Percentiles rank a stretch among this genome's conserved stretches.
phyloP scores from a whole-genome alignment of 2,888 invertebrate species.

The Cordylochernes scorpioides region DNA sequence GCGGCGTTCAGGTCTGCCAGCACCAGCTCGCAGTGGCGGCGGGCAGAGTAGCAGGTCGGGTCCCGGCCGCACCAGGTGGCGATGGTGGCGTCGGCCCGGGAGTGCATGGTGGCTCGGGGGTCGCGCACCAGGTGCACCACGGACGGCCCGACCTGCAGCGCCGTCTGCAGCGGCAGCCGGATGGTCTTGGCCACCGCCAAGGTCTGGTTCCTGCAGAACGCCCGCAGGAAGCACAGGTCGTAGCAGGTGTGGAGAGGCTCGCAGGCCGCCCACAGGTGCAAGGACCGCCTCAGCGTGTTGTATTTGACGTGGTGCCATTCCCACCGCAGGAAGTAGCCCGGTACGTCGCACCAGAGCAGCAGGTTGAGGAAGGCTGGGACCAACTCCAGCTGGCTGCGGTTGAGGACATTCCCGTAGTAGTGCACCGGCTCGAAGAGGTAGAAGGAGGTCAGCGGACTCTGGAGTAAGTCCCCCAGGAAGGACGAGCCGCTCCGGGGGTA shows the following conservation, averaged over 20 bases:
- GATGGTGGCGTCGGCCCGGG: conserved; percentile 13
- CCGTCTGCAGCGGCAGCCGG: conserved; percentile 14
- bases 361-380: conserved; percentile 8
- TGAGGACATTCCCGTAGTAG: too few relatives aligned
- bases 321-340: conserved; percentile 9
- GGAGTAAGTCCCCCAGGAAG: conserved; percentile 13
- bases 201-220: conserved; percentile 15
- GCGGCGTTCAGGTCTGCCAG: conserved; percentile 13
- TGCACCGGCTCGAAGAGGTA: conserved; percentile 17
- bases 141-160: conserved; percentile 12
- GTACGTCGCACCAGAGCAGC: conserved; percentile 8
- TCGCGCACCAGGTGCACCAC: conserved; percentile 16
- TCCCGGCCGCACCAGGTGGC: conserved; percentile 15
- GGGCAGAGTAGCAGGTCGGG: conserved; percentile 15
- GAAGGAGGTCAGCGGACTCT: conserved; percentile 15
- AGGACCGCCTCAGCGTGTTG: conserved; percentile 12
- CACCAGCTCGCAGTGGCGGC: conserved; percentile 14
- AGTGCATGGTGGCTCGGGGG: conserved; percentile 17
- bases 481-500: conserved; percentile 14
- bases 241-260: conserved; percentile 11
- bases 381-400: too few relatives aligned
- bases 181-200: conserved; percentile 16
- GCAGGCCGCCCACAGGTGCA: conserved; percentile 14
- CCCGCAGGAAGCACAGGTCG: conserved; percentile 14
- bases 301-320: conserved; percentile 9